Evolutionary conservation across 2,113 vertebrate genomes (phyloP), one percentile per base, ranked within the genome.

Genomic region (Indicator maculatus): DNA sequence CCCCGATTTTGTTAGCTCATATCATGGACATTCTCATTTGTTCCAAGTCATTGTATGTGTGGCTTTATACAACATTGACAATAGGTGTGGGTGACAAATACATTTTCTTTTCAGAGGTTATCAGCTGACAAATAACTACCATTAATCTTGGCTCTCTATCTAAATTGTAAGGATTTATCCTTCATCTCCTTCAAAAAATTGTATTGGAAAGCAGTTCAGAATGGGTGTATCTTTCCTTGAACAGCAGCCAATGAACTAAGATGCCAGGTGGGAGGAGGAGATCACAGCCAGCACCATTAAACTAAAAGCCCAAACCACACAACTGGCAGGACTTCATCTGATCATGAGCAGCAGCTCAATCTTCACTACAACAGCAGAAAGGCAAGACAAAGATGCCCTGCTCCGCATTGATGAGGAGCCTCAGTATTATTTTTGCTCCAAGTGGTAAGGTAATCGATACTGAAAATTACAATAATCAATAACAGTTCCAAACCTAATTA

Each of bases 381-480:
- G 39, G 27, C 78, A 79, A 30, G 24, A 82, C 71, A 89, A 58
- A 53, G 59, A 58, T 31, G 36, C 81, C 36, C n/a, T 24, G 59
- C 59, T 61, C 36, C 19, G 53, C 59, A 55, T 39, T 76, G 74
- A 81, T 45, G 8, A 61, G n/a, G 47, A 76, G 31, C 30, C 61
- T 58, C 9, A 0, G 3, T 41, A 71, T 20, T 75, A 2, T 31
- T 30, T 92, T 92, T 78, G 81, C 90, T 28, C 41, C 45, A 80
- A 88, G n/a, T 3, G 23, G 75, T 77, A 87, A 83, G 38, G 91
- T 85, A 95, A 93, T 80, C 33, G 0, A 96, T 92, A 86, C 19
- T 38, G 64, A 95, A 95, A 93, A 95, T 83, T 16, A 91, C 84
- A 95, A 93, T 92, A 95, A 93, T 95, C 91, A 93, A 89, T 91